Percentiles rank a stretch among this genome's conserved stretches.
phyloP scores from a whole-genome alignment of 2,888 invertebrate genomes.

The Stenichneumon culpator region DNA sequence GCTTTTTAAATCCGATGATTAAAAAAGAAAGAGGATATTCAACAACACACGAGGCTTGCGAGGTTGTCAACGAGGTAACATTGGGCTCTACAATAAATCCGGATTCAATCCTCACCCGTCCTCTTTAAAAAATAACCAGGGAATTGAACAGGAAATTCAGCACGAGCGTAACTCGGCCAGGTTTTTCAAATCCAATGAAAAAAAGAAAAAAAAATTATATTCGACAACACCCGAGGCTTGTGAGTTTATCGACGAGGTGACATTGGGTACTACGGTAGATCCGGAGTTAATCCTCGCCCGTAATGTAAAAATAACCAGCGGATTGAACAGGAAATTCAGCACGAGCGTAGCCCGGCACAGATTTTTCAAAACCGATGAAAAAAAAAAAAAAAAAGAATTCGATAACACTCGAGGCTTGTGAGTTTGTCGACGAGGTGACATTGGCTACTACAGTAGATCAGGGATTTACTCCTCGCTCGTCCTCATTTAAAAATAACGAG shows the following conservation, averaged over 20 bases:
- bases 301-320: slow-evolving; percentile 92
- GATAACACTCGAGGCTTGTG: not conserved
- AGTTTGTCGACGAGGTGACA: slow-evolving; percentile 11
- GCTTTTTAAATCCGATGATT: slow-evolving; percentile 3
- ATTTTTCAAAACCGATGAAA: not conserved
- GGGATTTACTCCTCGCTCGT: not conserved
- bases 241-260: slow-evolving; percentile 12
- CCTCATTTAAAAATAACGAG: slow-evolving; percentile 91
- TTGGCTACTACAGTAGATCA: not conserved
- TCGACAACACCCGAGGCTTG: not conserved
- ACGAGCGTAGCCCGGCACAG: slow-evolving; percentile 87
- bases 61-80: slow-evolving; percentile 8
- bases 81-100: not conserved
- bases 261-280: slow-evolving; percentile 5
- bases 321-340: slow-evolving; percentile 92
- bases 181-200: slow-evolving; percentile 11
- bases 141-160: slow-evolving; percentile 93
- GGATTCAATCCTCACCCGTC: slow-evolving; percentile 63
- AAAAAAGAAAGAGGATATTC: not conserved
- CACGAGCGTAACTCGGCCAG: slow-evolving; percentile 86
- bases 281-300: not conserved
- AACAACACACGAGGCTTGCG: not conserved
- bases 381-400: not conserved
- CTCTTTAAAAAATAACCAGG: slow-evolving; percentile 92
- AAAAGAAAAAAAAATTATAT: not conserved